phyloP scores from a whole-genome alignment of 2,797 vertebrate species.

The Heteromormyrus szaboi region DNA sequence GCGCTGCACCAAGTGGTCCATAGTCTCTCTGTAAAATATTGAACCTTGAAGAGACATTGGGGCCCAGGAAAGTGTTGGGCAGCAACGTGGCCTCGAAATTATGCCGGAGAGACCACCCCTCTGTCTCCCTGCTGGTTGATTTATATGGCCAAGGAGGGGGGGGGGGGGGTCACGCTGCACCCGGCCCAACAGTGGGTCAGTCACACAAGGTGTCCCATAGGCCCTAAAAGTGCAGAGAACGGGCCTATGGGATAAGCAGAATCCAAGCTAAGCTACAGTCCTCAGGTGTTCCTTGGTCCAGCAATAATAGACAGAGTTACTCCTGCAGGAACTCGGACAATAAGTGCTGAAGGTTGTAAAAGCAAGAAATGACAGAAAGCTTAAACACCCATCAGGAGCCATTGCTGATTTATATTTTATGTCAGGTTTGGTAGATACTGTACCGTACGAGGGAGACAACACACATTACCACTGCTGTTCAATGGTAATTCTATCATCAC shows the following conservation, averaged over 20 bases:
- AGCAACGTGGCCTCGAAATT: constrained; percentile 55
- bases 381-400: neutral
- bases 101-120: constrained; percentile 40
- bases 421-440: neutral
- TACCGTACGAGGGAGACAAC: neutral
- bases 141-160: constrained; percentile 39
- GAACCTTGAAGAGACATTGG: constrained; percentile 43
- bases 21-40: constrained; percentile 30
- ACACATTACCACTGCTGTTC: neutral
- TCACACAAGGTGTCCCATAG: constrained; percentile 37
- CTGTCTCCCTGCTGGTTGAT: constrained; percentile 54
- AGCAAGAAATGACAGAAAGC: neutral
- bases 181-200: constrained; percentile 28
- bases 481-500: neutral
- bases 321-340: neutral
- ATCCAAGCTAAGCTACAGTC: neutral
- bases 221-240: constrained; percentile 39
- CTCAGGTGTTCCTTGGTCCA: no score
- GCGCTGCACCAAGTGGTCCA: constrained; percentile 25
- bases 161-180: constrained; percentile 10
- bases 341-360: neutral
- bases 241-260: neutral
- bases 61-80: constrained; percentile 51
- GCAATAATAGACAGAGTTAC: neutral
- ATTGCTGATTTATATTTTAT: neutral